Conservation (phyloP, 2,888 invertebrate genomes). For the Dermolepida albohirtum region DNA sequence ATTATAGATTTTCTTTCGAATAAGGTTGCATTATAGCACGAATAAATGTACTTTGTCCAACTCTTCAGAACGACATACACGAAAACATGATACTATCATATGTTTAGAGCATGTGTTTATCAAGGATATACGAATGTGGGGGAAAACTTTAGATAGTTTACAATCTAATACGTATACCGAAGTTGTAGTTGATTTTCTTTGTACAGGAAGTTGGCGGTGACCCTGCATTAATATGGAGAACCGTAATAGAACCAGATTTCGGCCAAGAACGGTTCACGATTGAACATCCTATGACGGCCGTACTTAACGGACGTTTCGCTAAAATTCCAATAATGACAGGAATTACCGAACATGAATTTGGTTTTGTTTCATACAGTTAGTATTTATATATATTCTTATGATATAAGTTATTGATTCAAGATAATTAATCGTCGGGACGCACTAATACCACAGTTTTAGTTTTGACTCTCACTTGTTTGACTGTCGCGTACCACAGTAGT, state of each 20-base stretch:
- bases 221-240: conserved; percentile 70
- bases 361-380: conserved; percentile 71
- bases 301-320: conserved; percentile 69
- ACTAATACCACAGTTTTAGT: too few relatives aligned
- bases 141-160: too few relatives aligned
- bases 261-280: conserved; percentile 74
- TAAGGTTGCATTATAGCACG: too few relatives aligned
- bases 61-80: too few relatives aligned
- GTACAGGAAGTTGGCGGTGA: conserved; percentile 68
- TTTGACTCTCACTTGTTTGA: too few relatives aligned
- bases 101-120: not conserved
- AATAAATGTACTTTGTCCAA: too few relatives aligned
- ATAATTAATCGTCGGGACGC: too few relatives aligned
- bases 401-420: too few relatives aligned
- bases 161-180: too few relatives aligned
- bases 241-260: conserved; percentile 74
- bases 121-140: not conserved
- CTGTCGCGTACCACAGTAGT: too few relatives aligned
- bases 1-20: too few relatives aligned
- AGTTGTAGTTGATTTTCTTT: too few relatives aligned
- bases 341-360: conserved; percentile 75
- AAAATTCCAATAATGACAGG: conserved; percentile 74
- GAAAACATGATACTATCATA: not conserved
- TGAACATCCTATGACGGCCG: conserved; percentile 70
- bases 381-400: conserved; percentile 21